These are phyloP conservation scores for Haliclona indistincta DNA, from an alignment of 37 sponge, comb jelly and placozoan genomes.

Conservation along the genomic window DNA sequence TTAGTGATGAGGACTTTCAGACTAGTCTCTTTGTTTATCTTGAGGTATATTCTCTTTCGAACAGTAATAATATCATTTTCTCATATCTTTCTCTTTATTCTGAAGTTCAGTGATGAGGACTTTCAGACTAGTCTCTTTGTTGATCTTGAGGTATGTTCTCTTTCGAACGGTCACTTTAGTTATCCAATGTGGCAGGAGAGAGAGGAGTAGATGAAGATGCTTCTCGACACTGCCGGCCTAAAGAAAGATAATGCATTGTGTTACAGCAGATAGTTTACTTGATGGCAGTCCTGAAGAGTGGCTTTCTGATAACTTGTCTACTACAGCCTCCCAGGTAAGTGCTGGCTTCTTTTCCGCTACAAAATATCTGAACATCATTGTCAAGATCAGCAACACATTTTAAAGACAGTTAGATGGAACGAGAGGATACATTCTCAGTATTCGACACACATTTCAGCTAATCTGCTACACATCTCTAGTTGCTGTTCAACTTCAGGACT, in stretches of 20 bases:
- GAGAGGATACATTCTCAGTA: slow-evolving; percentile 49
- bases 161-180: slow-evolving; percentile 44
- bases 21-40: too few relatives aligned
- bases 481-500: slow-evolving; percentile 40
- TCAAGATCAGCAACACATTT: background rate
- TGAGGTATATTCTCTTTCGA: too few relatives aligned
- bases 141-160: slow-evolving; percentile 51
- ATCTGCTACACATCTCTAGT: slow-evolving; percentile 41
- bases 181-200: slow-evolving; percentile 42
- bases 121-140: slow-evolving; percentile 45
- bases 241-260: background rate
- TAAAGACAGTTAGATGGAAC: background rate
- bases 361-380: slow-evolving; percentile 39
- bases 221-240: slow-evolving; percentile 59
- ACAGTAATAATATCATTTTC: background rate
- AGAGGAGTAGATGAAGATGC: slow-evolving; percentile 36
- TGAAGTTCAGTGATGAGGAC: background rate
- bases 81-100: background rate
- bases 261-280: slow-evolving; percentile 15
- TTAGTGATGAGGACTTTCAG: too few relatives aligned
- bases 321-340: slow-evolving; percentile 55
- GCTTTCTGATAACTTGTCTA: slow-evolving; percentile 65
- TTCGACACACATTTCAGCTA: slow-evolving; percentile 61
- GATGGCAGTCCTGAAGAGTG: slow-evolving; percentile 23
- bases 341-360: slow-evolving; percentile 65